A percentile compares a stretch with the other conserved stretches of the same genome.
Evolutionary conservation across 2,797 vertebrate genomes (phyloP).

Genomic region (Pseudochirops corinnae): DNA sequence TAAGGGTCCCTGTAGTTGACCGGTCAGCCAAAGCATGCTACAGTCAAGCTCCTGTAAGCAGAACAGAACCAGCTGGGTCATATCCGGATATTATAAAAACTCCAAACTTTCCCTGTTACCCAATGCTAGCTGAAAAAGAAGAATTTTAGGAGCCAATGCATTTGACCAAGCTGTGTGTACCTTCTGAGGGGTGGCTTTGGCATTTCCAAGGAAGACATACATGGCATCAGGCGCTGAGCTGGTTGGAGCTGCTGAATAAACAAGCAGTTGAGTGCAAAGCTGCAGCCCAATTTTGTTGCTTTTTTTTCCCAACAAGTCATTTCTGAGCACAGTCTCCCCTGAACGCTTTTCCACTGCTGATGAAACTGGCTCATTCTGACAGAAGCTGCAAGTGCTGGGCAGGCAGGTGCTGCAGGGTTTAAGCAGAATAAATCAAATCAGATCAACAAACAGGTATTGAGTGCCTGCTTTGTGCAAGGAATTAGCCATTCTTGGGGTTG

Average conservation of each 20-base stretch:
- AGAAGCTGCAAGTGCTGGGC: slow-evolving; percentile 43
- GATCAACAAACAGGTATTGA: slow-evolving; percentile 43
- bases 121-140: slow-evolving; percentile 38
- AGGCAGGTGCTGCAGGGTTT: slow-evolving; percentile 72
- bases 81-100: slow-evolving; percentile 14
- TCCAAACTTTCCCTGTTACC: slow-evolving; percentile 31
- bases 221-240: slow-evolving; percentile 42
- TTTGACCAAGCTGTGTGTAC: slow-evolving; percentile 10
- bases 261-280: slow-evolving; percentile 42
- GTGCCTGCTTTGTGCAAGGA: not conserved
- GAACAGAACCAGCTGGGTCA: slow-evolving; percentile 44
- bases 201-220: slow-evolving; percentile 41
- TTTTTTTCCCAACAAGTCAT: slow-evolving; percentile 56
- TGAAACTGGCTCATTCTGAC: slow-evolving; percentile 51
- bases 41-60: slow-evolving; percentile 14
- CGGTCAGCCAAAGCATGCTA: not conserved
- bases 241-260: slow-evolving; percentile 50
- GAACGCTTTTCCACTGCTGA: slow-evolving; percentile 58
- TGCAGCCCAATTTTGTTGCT: slow-evolving; percentile 43
- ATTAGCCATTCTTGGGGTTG: not conserved
- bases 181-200: slow-evolving; percentile 47
- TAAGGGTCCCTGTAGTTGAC: not conserved
- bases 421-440: slow-evolving; percentile 59
- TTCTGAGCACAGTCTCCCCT: slow-evolving; percentile 52
- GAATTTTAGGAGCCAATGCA: slow-evolving; percentile 21